Base-by-base conservation (phyloP, 2,113 vertebrate species). In the Prionailurus bengalensis region DNA sequence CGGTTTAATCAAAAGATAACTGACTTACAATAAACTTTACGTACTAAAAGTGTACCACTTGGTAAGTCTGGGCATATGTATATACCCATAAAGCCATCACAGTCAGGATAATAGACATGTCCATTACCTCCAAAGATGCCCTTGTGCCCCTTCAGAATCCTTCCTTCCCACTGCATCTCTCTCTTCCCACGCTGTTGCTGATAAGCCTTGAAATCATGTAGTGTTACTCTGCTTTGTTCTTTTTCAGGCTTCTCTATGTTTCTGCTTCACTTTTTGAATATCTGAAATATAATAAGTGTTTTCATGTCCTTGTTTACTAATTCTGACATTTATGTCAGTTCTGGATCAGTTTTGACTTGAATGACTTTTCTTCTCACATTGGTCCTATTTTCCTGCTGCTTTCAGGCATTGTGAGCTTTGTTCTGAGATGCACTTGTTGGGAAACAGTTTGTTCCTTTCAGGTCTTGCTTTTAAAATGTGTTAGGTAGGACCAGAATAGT, bases 361-460 rank as follows among this genome's bases (percentile, higher is more conserved):
- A 36, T 92, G 73, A 36, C 80, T 93, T 92, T 80, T 82, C 48
- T 93, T 29, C 33, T 82, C 33, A 65, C 61, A 12, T 23, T 93
- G 31, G 11, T 90, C 25, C 9, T 70, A 19, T 61, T 90, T 95
- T 93, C 53, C 86, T 87, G 29, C 74, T 90, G 42, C 25, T 89
- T 84, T 92, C 7, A 48, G 45, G 23, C 7, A 25, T 71, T 71
- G 17, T 73, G 53, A 88, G 39, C 63, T 83, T 89, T 87, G 23
- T 79, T 91, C 31, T 51, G 29, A 42, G 36, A 61, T 83, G 23
- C 29, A 31, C 31, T 83, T 94, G 31, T 66, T 68, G 73, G 51
- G 53, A 95, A 84, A 82, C 39, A 36, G 85, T 85, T 70, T 31
- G 19, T 51, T 92, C 58, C 39, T 76, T 90, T 95, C 27, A 71